A percentile compares a stretch with the other conserved stretches of the same genome.
Evolutionary conservation across 2,888 invertebrate genomes (phyloP).

Genomic region (Chelonus formosanus): DNA sequence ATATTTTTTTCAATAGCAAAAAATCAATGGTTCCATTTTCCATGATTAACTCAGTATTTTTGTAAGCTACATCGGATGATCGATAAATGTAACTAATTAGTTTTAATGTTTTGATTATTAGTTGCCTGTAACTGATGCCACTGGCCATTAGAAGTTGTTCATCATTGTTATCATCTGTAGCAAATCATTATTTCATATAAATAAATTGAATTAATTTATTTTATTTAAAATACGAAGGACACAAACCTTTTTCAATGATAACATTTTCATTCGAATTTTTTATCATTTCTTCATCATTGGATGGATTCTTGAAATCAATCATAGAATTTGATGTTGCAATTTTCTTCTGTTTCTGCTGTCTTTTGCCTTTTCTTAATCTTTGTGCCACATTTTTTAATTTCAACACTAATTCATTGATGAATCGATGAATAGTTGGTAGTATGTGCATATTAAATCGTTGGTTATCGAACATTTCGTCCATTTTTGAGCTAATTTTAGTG

Average conservation of each 20-base stretch:
- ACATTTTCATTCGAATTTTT: too few species aligned
- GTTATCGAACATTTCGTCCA: conserved; percentile 1
- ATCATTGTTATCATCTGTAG: neutral
- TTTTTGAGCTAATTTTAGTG: neutral
- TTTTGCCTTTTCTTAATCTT: neutral
- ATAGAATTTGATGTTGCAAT: neutral
- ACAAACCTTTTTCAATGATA: too few species aligned
- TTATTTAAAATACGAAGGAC: too few species aligned
- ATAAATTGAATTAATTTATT: too few species aligned
- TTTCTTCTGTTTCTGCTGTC: neutral
- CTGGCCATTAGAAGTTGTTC: neutral
- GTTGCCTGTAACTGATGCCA: neutral
- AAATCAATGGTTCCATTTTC: conserved; percentile 7
- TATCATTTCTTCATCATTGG: too few species aligned
- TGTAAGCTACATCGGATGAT: conserved; percentile 2
- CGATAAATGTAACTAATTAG: conserved; percentile 5
- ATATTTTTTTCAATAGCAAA: conserved; percentile 5
- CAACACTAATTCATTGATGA: neutral
- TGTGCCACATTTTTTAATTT: conserved; percentile 5
- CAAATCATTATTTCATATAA: too few species aligned
- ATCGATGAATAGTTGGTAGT: neutral
- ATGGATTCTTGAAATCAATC: neutral
- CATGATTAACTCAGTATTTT: neutral
- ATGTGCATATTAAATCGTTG: conserved; percentile 5
- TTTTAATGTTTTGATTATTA: neutral